These are phyloP conservation scores for Cecropterus lyciades DNA, from an alignment of 1,140 invertebrate genomes.

Conservation along the genomic window DNA sequence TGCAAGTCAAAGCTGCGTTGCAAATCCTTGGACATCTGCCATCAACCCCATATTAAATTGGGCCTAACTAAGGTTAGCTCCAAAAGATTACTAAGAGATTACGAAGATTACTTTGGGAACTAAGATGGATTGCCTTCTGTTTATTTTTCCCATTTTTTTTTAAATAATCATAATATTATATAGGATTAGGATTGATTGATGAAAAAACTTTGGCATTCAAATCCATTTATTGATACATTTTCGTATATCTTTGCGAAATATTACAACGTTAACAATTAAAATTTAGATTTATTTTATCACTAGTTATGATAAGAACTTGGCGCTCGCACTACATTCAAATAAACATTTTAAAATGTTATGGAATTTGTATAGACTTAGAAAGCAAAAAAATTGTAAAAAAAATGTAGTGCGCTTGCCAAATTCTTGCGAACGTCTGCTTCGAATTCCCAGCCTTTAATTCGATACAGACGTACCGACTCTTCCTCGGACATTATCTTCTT, in stretches of 20 bases:
- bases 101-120: too few species aligned
- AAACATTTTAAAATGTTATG: neutral
- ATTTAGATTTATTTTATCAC: conserved; percentile 6
- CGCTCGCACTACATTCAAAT: neutral
- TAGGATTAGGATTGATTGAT: neutral
- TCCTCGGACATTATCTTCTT: neutral
- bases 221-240: conserved; percentile 4
- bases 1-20: too few species aligned
- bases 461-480: neutral
- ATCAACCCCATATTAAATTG: too few species aligned
- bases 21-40: too few species aligned
- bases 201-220: neutral
- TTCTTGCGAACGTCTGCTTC: neutral
- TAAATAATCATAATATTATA: too few species aligned
- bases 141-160: too few species aligned
- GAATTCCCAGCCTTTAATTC: conserved; percentile 13
- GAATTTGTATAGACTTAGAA: too few species aligned
- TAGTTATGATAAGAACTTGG: conserved; percentile 3
- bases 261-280: conserved; percentile 15
- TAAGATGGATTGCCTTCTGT: too few species aligned
- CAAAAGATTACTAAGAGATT: too few species aligned
- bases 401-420: conserved; percentile 1
- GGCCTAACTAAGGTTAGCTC: too few species aligned
- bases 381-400: too few species aligned
- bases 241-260: conserved; percentile 9